Conservation (phyloP, 1,140 invertebrate genomes). For the Diabrotica virgifera region DNA sequence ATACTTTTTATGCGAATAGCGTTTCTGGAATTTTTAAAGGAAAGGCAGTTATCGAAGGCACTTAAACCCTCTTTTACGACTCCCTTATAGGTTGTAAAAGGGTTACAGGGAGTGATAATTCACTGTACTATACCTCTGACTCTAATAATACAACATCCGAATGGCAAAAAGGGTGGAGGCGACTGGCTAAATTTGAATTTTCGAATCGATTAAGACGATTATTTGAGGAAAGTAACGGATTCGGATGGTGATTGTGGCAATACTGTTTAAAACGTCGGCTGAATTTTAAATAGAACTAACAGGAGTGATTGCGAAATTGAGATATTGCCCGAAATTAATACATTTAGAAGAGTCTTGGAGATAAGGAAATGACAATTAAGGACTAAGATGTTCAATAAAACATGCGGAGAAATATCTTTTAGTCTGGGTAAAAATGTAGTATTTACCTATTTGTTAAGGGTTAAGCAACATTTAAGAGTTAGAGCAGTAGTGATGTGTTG, state of each 20-base stretch:
- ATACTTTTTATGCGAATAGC: slow-evolving; percentile 16
- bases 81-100: slow-evolving; percentile 47
- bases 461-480: too few relatives aligned
- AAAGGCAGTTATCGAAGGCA: slow-evolving; percentile 40
- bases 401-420: too few relatives aligned
- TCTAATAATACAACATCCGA: slow-evolving; percentile 27
- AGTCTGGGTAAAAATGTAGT: too few relatives aligned
- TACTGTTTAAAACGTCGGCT: slow-evolving; percentile 6
- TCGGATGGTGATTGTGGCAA: slow-evolving; percentile 19
- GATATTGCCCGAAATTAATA: slow-evolving; percentile 1
- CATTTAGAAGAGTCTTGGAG: not conserved
- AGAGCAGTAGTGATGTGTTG: too few relatives aligned
- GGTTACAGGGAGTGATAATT: slow-evolving; percentile 41
- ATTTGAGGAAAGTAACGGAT: slow-evolving; percentile 22
- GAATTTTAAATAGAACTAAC: slow-evolving; percentile 8
- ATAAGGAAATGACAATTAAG: too few relatives aligned
- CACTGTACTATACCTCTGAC: slow-evolving; percentile 33
- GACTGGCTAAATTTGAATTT: slow-evolving; percentile 14
- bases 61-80: slow-evolving; percentile 45
- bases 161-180: slow-evolving; percentile 22
- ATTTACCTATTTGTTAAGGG: too few relatives aligned
- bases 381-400: too few relatives aligned
- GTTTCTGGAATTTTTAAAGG: slow-evolving; percentile 39
- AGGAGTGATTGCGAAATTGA: not conserved
- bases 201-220: slow-evolving; percentile 22